These are phyloP conservation scores for Drosophila pseudotalamancana DNA, from an alignment of 2,888 invertebrate species.

Conservation along the genomic window DNA sequence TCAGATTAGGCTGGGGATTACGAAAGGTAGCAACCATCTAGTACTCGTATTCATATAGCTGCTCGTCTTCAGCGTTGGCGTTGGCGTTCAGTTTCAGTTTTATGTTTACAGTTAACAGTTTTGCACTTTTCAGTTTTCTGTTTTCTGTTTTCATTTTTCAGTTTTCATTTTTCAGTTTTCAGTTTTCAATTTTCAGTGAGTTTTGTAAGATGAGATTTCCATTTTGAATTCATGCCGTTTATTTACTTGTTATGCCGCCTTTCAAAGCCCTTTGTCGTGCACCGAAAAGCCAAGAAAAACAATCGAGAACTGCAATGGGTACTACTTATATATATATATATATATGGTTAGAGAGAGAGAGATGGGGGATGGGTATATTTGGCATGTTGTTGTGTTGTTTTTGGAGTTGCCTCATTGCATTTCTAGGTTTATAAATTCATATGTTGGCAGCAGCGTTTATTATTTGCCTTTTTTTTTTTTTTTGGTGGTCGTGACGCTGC, in stretches of 20 bases:
- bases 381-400: slow-evolving; percentile 2
- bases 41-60: slow-evolving; percentile 26
- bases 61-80: slow-evolving; percentile 41
- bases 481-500: slow-evolving; percentile 33
- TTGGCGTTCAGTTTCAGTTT: too few relatives aligned
- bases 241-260: slow-evolving; percentile 58
- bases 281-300: slow-evolving; percentile 24
- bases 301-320: slow-evolving; percentile 52
- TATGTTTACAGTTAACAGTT: neutral
- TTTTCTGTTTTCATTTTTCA: slow-evolving; percentile 26
- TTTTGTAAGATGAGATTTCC: slow-evolving; percentile 75
- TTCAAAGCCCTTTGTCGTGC: slow-evolving; percentile 73
- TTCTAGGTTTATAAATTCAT: slow-evolving; percentile 71
- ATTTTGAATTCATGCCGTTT: slow-evolving; percentile 71
- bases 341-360: neutral
- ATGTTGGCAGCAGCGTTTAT: slow-evolving; percentile 36
- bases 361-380: slow-evolving; percentile 7
- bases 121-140: slow-evolving; percentile 1
- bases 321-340: slow-evolving; percentile 9
- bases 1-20: slow-evolving; percentile 63
- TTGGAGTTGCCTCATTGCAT: slow-evolving; percentile 74
- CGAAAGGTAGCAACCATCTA: slow-evolving; percentile 53
- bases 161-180: neutral
- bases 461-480: slow-evolving; percentile 22
- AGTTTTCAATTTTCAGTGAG: slow-evolving; percentile 58